Evolutionary conservation across 2,888 invertebrate species (phyloP).

Genomic region (Ashinkailepas kermadecensis): DNA sequence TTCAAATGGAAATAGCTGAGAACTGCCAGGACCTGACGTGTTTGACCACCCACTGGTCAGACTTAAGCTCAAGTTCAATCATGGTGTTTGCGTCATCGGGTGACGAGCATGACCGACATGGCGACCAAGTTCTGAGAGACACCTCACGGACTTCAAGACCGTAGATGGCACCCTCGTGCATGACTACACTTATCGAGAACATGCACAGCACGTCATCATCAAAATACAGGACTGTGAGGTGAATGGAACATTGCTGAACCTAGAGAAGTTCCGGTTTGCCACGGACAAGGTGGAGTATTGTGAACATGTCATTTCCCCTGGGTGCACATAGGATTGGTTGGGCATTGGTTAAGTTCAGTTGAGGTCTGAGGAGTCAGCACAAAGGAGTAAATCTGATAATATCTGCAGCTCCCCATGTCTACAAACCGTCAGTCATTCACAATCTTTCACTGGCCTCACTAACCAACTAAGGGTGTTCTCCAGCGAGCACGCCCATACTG

Average conservation of each 20-base stretch:
- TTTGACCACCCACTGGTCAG: background rate
- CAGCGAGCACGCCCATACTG: background rate
- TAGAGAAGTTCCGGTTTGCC: background rate
- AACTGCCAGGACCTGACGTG: background rate
- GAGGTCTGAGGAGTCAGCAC: too few relatives aligned
- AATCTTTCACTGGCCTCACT: background rate
- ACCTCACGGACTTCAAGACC: background rate
- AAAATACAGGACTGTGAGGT: background rate
- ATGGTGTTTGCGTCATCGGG: background rate
- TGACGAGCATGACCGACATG: background rate
- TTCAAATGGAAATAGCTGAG: background rate
- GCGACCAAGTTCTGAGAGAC: background rate
- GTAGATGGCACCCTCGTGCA: background rate
- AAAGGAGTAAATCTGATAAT: background rate
- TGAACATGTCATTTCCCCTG: background rate
- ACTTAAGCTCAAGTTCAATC: background rate
- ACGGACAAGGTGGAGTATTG: background rate
- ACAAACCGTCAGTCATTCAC: background rate
- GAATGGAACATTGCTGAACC: background rate
- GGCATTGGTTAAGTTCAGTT: too few relatives aligned
- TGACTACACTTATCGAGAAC: background rate
- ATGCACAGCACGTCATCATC: background rate
- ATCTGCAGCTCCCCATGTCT: background rate
- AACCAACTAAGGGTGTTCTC: background rate
- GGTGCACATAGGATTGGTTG: background rate